Evolutionary conservation across 1,140 invertebrate genomes (phyloP), one percentile per base, ranked within the genome.

Genomic region (Trypoxylus dichotomus): DNA sequence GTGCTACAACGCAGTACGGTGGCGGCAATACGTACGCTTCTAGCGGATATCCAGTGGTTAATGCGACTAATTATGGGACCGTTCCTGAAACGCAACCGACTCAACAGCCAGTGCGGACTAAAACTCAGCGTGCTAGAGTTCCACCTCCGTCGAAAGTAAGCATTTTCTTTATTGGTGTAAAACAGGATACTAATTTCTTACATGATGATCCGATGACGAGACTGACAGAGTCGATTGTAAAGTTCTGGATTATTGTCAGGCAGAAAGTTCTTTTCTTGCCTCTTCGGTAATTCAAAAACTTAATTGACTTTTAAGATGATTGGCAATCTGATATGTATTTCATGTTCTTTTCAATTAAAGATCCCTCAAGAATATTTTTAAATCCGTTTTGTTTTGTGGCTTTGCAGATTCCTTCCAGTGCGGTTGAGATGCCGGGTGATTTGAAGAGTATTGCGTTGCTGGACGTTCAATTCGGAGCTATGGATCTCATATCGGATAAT

Each of bases 341-440:
- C 15, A 79, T 27, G 19, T 15, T 32, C 21, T 27, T 47, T 41
- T 75, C 7, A 24, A 27, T 25, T 68, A 6, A 24, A 54, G 2
- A 54, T 21, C 0, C 19, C 0, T 54, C 19, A 29, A 63, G 19
- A 29, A 58, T 37, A 1, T 74, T 42, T 41, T 42, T 41, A 41
- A 74, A 37, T 11, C 13, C 32, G 3, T 74, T 5, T 37, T 74
- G 32, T 75, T 75, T 19, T 54, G 11, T 75, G 6, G 5, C 15
- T 54, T 85, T 86, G 21, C 83, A 94, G 92, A 98, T 98, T 82
- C 97, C 96, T 42, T 91, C 95, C 19, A 95, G 92, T 78, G 97
- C 96, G 68, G 97, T 98, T 32, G 96, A 98, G 86, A 98, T 98
- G 97, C 97, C 93, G 0, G 95, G 95, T 74, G 96, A 97, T 86